A percentile compares a stretch with the other conserved stretches of the same genome.
Conservation (phyloP, 2,888 invertebrate genomes). For the Cryptus armator region DNA sequence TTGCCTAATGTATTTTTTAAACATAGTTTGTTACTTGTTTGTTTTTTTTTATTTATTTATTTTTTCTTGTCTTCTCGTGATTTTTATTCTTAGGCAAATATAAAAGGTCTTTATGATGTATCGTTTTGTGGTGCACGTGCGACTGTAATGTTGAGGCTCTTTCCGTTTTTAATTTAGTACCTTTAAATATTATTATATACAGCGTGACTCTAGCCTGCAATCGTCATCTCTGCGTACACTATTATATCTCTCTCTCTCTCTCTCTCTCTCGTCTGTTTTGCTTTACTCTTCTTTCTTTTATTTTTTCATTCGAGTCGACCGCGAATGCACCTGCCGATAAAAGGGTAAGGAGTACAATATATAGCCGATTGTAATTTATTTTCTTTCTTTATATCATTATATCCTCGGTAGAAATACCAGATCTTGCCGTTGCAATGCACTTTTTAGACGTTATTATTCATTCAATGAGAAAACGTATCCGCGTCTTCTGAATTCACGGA, state of each 20-base stretch:
- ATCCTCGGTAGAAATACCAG: constrained; percentile 80
- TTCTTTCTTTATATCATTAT: constrained; percentile 56
- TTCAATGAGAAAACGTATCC: constrained; percentile 30
- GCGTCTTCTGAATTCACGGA: constrained; percentile 19
- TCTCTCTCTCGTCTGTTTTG: constrained; percentile 14
- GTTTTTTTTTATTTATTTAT: constrained; percentile 30
- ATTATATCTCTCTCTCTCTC: constrained; percentile 48
- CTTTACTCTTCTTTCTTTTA: constrained; percentile 43
- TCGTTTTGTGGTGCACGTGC: constrained; percentile 60
- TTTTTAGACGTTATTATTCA: constrained; percentile 53
- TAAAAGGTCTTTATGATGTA: constrained; percentile 75
- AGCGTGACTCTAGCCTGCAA: constrained; percentile 73
- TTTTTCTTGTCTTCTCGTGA: constrained; percentile 26
- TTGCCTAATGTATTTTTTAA: constrained; percentile 72
- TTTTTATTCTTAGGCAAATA: constrained; percentile 81
- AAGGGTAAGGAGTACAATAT: constrained; percentile 74
- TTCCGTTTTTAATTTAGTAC: constrained; percentile 79
- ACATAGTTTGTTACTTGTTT: constrained; percentile 54
- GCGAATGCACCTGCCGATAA: constrained; percentile 74
- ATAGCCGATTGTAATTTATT: constrained; percentile 76
- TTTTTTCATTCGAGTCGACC: constrained; percentile 74
- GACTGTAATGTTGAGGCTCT: constrained; percentile 68
- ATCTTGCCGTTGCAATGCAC: constrained; percentile 75
- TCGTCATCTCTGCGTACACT: constrained; percentile 63
- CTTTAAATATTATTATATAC: constrained; percentile 81